These are phyloP conservation scores for Sciurus carolinensis DNA, from an alignment of 2,797 vertebrate species.

Conservation along the genomic window DNA sequence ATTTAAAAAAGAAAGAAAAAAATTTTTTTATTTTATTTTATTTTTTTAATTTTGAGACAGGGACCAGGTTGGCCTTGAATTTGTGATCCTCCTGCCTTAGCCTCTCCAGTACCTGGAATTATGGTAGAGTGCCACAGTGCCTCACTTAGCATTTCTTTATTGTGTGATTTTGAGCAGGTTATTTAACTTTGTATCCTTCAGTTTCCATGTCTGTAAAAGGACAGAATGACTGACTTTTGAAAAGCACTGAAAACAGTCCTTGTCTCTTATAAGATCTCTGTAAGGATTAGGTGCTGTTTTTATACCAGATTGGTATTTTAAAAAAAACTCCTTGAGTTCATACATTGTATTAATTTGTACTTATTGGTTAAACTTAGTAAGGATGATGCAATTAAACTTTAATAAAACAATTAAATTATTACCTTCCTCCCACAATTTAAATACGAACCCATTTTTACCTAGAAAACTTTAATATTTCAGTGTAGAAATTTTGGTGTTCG, in stretches of 20 bases:
- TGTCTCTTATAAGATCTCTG: background rate
- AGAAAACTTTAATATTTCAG: constrained; percentile 42
- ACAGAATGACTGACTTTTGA: background rate
- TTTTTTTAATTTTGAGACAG: too few relatives aligned
- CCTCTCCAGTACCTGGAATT: background rate
- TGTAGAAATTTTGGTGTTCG: background rate
- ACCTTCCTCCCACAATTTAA: constrained; percentile 18
- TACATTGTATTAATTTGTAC: constrained; percentile 19
- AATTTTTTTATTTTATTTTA: too few relatives aligned
- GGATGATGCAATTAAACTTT: background rate
- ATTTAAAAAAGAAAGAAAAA: too few relatives aligned
- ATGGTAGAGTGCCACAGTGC: background rate
- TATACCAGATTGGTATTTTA: background rate
- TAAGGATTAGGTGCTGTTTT: constrained; percentile 54
- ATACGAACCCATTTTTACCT: constrained; percentile 49
- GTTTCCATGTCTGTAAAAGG: background rate
- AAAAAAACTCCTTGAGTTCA: background rate
- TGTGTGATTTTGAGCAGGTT: constrained; percentile 1
- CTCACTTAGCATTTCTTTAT: background rate
- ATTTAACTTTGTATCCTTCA: background rate
- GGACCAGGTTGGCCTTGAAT: too few relatives aligned
- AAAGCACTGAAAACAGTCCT: constrained; percentile 10
- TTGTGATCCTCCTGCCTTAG: background rate
- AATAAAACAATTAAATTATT: constrained; percentile 30
- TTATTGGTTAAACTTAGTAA: constrained; percentile 51